A percentile compares a stretch with the other conserved stretches of the same genome.
These are phyloP conservation scores for Pristionchus pacificus DNA, from an alignment of 1,140 invertebrate species.

Conservation along the genomic window DNA sequence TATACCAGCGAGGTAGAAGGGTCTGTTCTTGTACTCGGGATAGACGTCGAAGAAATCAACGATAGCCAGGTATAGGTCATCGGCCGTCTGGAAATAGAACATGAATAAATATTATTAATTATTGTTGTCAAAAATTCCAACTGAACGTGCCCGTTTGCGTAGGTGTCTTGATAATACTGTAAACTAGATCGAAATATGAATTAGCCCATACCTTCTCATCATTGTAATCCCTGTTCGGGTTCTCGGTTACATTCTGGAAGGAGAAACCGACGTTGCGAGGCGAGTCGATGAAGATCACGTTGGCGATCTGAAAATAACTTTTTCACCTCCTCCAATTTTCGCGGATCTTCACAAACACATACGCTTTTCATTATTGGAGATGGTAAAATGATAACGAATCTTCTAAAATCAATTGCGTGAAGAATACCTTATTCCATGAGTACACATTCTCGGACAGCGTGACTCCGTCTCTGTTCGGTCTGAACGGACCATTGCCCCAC, in stretches of 20 bases:
- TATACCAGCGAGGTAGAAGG: conserved; percentile 61
- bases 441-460: conserved; percentile 54
- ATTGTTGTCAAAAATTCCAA: too few relatives aligned
- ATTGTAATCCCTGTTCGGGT: conserved; percentile 60
- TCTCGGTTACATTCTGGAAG: conserved; percentile 56
- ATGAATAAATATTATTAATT: too few relatives aligned
- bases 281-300: conserved; percentile 67
- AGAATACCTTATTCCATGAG: conserved; percentile 58
- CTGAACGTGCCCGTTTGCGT: too few relatives aligned
- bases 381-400: too few relatives aligned
- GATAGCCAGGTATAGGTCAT: conserved; percentile 53
- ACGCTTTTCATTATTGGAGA: too few relatives aligned
- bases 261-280: conserved; percentile 64
- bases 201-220: conserved; percentile 54
- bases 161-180: too few relatives aligned
- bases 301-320: conserved; percentile 62
- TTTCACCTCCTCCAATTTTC: too few relatives aligned
- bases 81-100: conserved; percentile 23
- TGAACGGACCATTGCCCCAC: conserved; percentile 63
- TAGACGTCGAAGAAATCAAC: conserved; percentile 62
- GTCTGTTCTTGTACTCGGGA: conserved; percentile 60
- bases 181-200: too few relatives aligned
- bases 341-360: too few relatives aligned
- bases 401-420: too few relatives aligned
- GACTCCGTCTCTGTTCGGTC: conserved; percentile 56